A percentile compares a stretch with the other conserved stretches of the same genome.
phyloP scores from a whole-genome alignment of 2,888 invertebrate genomes.

The Troides aeacus region DNA sequence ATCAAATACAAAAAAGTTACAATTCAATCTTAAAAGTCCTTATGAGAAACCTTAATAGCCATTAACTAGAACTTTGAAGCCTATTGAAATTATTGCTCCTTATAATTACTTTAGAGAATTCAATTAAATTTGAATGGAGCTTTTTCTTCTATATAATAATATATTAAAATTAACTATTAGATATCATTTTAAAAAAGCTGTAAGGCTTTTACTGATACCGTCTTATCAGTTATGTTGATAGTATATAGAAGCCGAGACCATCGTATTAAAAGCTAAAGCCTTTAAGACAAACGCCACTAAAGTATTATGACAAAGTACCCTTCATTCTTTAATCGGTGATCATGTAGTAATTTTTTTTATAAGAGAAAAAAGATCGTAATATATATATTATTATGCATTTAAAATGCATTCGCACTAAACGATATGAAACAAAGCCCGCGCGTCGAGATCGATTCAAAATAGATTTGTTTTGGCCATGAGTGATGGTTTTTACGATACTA shows the following conservation, averaged over 20 bases:
- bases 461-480: conserved; percentile 64
- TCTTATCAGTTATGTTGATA: background rate
- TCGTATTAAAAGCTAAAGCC: background rate
- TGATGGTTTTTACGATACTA: conserved; percentile 59
- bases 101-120: conserved; percentile 17
- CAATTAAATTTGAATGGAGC: conserved; percentile 3
- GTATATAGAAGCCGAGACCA: background rate
- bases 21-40: background rate
- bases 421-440: conserved; percentile 42
- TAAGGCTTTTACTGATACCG: background rate
- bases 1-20: background rate
- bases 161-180: background rate
- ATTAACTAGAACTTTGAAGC: conserved; percentile 11
- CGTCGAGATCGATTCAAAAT: conserved; percentile 44
- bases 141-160: conserved; percentile 1
- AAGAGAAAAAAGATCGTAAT: background rate
- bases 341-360: background rate
- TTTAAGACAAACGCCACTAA: background rate
- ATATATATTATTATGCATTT: background rate
- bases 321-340: too few relatives aligned
- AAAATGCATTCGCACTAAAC: conserved; percentile 28
- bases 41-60: background rate
- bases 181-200: background rate
- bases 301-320: background rate
- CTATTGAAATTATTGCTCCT: conserved; percentile 14